phyloP scores from a whole-genome alignment of 1,140 invertebrate genomes.

The Heliconius hermathena region DNA sequence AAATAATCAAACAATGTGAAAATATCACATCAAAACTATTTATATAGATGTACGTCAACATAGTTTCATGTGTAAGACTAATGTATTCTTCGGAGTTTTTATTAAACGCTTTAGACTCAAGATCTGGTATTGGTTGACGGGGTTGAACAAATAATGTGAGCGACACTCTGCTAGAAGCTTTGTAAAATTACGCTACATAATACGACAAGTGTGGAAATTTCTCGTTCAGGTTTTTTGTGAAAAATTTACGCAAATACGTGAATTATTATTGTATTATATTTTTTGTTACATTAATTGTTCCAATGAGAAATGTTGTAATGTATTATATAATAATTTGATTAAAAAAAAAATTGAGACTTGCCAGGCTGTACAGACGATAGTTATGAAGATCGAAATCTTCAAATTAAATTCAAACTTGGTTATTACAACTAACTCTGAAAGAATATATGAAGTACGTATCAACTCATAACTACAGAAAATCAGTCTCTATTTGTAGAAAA shows the following conservation, averaged over 20 bases:
- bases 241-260: not conserved
- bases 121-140: slow-evolving; percentile 33
- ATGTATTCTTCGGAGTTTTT: slow-evolving; percentile 29
- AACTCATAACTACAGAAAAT: too few species aligned
- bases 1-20: too few species aligned
- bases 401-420: too few species aligned
- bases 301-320: too few species aligned
- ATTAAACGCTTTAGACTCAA: slow-evolving; percentile 34
- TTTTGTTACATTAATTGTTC: not conserved
- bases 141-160: slow-evolving; percentile 36
- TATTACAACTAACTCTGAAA: too few species aligned
- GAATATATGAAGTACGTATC: too few species aligned
- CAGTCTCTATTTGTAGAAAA: too few species aligned
- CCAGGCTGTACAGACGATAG: too few species aligned
- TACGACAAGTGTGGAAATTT: slow-evolving; percentile 28
- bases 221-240: not conserved
- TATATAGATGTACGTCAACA: not conserved
- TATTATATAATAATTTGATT: too few species aligned
- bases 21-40: not conserved
- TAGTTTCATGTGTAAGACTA: not conserved
- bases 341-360: too few species aligned
- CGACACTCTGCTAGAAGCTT: slow-evolving; percentile 23
- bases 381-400: too few species aligned
- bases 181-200: slow-evolving; percentile 22
- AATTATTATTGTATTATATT: not conserved